Evolutionary conservation across 2,113 vertebrate genomes (phyloP), one percentile per base, ranked within the genome.

Genomic region (Pyxicephalus adspersus): DNA sequence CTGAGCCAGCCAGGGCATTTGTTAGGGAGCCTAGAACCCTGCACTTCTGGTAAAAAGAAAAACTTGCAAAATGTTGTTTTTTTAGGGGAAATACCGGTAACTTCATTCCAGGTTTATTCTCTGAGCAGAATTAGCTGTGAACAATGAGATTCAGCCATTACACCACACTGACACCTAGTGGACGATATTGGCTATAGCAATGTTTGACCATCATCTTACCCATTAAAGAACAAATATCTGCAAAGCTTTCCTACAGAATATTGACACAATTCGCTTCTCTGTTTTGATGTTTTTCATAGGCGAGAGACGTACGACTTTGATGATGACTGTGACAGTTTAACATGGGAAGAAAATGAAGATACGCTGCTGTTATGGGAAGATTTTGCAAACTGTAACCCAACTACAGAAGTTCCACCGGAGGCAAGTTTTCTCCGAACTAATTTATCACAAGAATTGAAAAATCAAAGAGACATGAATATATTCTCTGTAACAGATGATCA

Each of bases 341-440:
- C 96, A 0, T 99, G 98, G 98, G 98, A 99, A 63, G 98, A 99
- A 84, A 99, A 96, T 0, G 98, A 98, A 75, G 97, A 99, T 55
- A 99, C 97, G 0, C 85, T 99, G 86, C 87, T 99, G 65, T 92
- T 99, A 3, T 99, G 98, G 98, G 98, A 99, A 68, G 98, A 99
- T 86, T 99, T 99, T 83, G 88, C 96, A 20, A 98, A 99, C 89
- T 98, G 96, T 89, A 99, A 98, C 26, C 66, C 78, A 0, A 91
- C 93, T 0, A 91, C 93, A 0, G 87, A 94, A 79, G 86, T 90
- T 34, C 94, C 87, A 58, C 91, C 88, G 19, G 95, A 97, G 84
- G 93, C 22, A 22, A 63, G 73, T 76, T 19, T 57, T 17, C 18
- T 58, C 55, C 1, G 8, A 20, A 4, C 55, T 18, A 20, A 4